A percentile compares a stretch with the other conserved stretches of the same genome.
phyloP scores from a whole-genome alignment of 2,888 invertebrate species.

The Drosophila melanosoma region DNA sequence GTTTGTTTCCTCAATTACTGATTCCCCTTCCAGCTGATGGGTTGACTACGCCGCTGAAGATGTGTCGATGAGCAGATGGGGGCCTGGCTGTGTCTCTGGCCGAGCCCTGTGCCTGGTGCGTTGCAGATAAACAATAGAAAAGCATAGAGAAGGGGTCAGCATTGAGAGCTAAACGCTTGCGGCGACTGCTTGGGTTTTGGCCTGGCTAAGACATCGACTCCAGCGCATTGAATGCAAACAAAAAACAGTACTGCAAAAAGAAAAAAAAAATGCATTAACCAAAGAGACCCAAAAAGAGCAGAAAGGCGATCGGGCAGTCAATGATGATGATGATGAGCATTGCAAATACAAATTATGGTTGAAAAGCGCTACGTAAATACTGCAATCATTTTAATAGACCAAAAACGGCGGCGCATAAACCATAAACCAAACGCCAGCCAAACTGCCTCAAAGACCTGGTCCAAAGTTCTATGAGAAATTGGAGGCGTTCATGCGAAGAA shows the following conservation, averaged over 20 bases:
- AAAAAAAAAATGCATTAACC: neutral
- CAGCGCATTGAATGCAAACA: constrained; percentile 55
- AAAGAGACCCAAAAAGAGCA: constrained; percentile 13
- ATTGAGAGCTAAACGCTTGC: constrained; percentile 56
- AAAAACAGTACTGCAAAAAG: constrained; percentile 22
- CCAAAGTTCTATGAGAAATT: constrained; percentile 60
- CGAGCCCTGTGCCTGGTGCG: constrained; percentile 25
- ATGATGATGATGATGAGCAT: constrained; percentile 77
- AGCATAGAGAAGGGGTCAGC: constrained; percentile 71
- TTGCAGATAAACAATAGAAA: constrained; percentile 78
- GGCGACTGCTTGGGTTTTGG: constrained; percentile 44
- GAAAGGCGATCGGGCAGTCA: constrained; percentile 57
- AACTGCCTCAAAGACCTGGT: constrained; percentile 10
- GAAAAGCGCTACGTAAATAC: constrained; percentile 81
- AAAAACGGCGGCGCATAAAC: constrained; percentile 81
- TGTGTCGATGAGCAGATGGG: neutral
- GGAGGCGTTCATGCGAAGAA: constrained; percentile 67
- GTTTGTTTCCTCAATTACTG: neutral
- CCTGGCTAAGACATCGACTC: constrained; percentile 39
- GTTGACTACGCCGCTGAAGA: neutral
- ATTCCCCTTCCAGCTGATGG: neutral
- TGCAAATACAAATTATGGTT: constrained; percentile 79
- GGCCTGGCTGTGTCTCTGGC: constrained; percentile 18
- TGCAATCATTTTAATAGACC: constrained; percentile 82
- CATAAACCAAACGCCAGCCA: constrained; percentile 77